Conservation (phyloP, 2,113 vertebrate genomes). For the Phalacrocorax carbo region DNA sequence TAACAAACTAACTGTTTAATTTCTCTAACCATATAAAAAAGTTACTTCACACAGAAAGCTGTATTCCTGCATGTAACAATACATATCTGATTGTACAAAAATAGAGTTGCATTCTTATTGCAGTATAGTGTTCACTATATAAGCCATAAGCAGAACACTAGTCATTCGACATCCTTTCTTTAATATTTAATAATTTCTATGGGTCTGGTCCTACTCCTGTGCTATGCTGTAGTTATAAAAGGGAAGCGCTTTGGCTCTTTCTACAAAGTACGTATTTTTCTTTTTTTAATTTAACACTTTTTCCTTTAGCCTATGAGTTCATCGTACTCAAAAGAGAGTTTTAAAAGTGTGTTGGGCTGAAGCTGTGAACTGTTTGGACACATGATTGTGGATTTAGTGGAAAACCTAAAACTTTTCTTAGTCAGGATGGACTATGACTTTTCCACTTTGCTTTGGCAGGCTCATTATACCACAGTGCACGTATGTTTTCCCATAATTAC, state of each 20-base stretch:
- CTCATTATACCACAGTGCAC: background rate
- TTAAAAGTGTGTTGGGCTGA: background rate
- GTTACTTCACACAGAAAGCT: background rate
- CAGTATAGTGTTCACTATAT: background rate
- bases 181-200: constrained; percentile 15
- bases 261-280: background rate
- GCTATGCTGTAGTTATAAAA: background rate
- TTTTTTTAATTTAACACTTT: background rate
- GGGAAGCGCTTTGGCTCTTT: background rate
- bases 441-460: background rate
- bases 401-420: background rate
- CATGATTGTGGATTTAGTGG: background rate
- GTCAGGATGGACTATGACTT: background rate
- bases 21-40: constrained; percentile 1
- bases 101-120: background rate
- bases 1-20: constrained; percentile 16
- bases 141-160: background rate
- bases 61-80: background rate
- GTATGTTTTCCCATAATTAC: background rate
- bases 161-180: background rate
- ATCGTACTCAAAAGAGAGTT: background rate
- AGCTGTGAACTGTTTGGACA: background rate
- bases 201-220: background rate
- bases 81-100: background rate
- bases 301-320: background rate